phyloP scores from a whole-genome alignment of 2,797 vertebrate genomes.

The Peromyscus attwateri region DNA sequence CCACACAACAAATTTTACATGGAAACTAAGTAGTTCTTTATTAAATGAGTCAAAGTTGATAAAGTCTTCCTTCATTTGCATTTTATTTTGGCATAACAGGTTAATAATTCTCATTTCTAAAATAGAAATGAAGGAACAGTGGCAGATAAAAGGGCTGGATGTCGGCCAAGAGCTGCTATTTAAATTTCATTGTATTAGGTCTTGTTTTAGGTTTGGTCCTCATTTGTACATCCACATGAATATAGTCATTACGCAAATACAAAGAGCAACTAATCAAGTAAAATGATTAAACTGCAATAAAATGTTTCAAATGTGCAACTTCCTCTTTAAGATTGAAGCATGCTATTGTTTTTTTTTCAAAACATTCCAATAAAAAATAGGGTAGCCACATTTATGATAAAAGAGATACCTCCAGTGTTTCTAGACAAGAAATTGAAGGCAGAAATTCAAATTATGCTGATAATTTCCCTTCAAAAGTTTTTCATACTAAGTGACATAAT shows the following conservation, averaged over 20 bases:
- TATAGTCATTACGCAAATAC: background rate
- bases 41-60: conserved; percentile 8
- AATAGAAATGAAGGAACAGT: background rate
- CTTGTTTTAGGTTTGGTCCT: background rate
- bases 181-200: background rate
- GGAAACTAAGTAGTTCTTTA: background rate
- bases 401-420: background rate
- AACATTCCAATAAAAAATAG: background rate
- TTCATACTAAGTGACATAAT: conserved; percentile 25
- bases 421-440: background rate
- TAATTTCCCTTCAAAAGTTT: background rate
- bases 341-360: background rate
- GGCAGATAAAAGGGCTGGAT: background rate
- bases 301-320: background rate
- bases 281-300: background rate
- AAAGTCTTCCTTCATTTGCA: background rate
- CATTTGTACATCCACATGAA: background rate
- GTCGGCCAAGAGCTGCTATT: background rate
- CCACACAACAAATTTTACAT: background rate
- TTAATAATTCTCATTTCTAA: conserved; percentile 29
- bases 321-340: background rate
- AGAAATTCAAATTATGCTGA: background rate
- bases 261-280: background rate
- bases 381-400: background rate
- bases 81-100: background rate